Conservation (phyloP, 2,888 invertebrate genomes). For the Callyntrura guangdongensis region DNA sequence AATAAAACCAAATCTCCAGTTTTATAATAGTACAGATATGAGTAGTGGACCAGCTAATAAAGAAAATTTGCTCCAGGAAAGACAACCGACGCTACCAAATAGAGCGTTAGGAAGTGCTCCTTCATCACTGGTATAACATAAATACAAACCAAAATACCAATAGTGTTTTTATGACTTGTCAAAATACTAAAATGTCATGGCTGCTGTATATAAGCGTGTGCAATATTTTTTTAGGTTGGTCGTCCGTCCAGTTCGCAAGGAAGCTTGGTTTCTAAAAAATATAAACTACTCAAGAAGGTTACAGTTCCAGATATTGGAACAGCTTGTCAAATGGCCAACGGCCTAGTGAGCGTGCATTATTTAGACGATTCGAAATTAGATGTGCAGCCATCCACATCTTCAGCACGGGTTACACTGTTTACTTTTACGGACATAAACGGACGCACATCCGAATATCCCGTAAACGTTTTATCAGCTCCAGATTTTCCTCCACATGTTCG, state of each 20-base stretch:
- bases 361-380: slow-evolving; percentile 2
- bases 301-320: background rate
- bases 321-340: slow-evolving; percentile 4
- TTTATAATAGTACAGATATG: too few species aligned
- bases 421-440: background rate
- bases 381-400: background rate
- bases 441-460: background rate
- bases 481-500: background rate
- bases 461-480: background rate
- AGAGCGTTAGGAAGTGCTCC: background rate
- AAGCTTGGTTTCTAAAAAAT: background rate
- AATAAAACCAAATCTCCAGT: background rate
- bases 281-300: background rate
- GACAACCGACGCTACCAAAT: background rate
- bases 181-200: background rate
- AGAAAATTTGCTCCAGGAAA: background rate
- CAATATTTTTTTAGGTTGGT: background rate
- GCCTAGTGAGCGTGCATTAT: background rate
- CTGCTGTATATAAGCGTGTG: too few species aligned
- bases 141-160: background rate
- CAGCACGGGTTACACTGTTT: background rate
- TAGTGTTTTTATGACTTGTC: background rate
- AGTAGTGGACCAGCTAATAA: background rate
- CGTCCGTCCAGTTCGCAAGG: background rate
- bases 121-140: background rate